Evolutionary conservation across 2,797 vertebrate species (phyloP), one percentile per base, ranked within the genome.

Genomic region (Mormyrus proboscirostris): DNA sequence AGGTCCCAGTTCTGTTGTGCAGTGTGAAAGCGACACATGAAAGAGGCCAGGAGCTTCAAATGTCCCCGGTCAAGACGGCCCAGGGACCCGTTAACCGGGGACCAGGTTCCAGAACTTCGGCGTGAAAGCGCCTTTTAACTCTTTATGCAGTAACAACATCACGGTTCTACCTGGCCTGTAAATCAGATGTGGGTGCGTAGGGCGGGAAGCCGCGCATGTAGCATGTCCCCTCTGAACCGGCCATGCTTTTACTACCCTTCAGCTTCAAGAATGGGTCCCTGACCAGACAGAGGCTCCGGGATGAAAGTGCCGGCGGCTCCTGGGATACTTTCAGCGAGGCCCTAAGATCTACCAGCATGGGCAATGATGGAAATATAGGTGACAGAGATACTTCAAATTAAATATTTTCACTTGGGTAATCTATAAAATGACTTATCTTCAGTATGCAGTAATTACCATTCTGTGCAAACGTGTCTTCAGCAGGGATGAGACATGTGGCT

Each of bases 201-300:
- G 19, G 14, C 41, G 1, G 76, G 41, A 47, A 82, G 76, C 14
- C 76, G 2, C 19, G 14, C 33, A 0, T 76, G 69, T 76, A 69
- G 12, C 29, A 12, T 38, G 33, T 7, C 41, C 33, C 33, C 33
- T 41, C 73, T 41, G 73, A 79, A 79, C 38, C 8, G 16, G 38
- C 19, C 29, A 22, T 25, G 6, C 22, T 0, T 85, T 84, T 9
- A 22, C 22, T 25, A 6, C 44, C 44, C 47, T 91, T 88, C 95
- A 99, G 98, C 94, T 99, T 97, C 93, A 99, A 99, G 94, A 99
- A 99, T 0, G 98, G 97, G 0, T 99, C 98, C 87, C 94, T 99
- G 90, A 98, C 96, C 79, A 96, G 98, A 94, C 98, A 99, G 92
- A 96, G 93, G 88, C 93, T 99, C 94, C 96, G 97, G 19, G 94